Conservation (phyloP, 1,140 invertebrate species). For the Oncopodura yosiiana region DNA sequence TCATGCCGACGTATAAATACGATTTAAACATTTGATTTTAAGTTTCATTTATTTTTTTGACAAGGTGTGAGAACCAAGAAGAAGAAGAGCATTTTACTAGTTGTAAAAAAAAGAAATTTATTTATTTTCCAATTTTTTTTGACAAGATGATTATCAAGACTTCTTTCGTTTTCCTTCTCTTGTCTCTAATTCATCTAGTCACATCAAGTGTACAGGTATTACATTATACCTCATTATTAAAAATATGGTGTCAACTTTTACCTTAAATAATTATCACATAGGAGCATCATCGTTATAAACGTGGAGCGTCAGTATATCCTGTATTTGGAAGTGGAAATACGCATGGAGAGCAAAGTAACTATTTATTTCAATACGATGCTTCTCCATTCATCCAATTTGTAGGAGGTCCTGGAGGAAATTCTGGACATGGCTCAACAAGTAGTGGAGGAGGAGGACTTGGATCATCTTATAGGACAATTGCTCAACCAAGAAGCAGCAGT, state of each 20-base stretch:
- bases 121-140: no score
- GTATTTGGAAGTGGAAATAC: constrained; percentile 3
- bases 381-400: constrained; percentile 8
- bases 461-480: not conserved
- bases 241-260: no score
- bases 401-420: not conserved
- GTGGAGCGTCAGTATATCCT: constrained; percentile 13
- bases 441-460: not conserved
- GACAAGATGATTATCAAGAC: no score
- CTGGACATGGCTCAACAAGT: not conserved
- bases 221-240: not conserved
- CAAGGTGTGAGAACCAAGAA: no score
- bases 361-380: not conserved
- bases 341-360: not conserved
- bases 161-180: not conserved
- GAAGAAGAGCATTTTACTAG: no score
- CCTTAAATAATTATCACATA: no score
- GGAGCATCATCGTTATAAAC: not conserved
- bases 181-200: not conserved
- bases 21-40: no score
- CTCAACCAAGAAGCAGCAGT: not conserved
- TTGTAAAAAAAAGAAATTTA: no score
- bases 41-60: no score
- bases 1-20: no score
- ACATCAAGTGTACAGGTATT: not conserved